phyloP scores from a whole-genome alignment of 1,140 invertebrate species.

The Babylonia areolata region DNA sequence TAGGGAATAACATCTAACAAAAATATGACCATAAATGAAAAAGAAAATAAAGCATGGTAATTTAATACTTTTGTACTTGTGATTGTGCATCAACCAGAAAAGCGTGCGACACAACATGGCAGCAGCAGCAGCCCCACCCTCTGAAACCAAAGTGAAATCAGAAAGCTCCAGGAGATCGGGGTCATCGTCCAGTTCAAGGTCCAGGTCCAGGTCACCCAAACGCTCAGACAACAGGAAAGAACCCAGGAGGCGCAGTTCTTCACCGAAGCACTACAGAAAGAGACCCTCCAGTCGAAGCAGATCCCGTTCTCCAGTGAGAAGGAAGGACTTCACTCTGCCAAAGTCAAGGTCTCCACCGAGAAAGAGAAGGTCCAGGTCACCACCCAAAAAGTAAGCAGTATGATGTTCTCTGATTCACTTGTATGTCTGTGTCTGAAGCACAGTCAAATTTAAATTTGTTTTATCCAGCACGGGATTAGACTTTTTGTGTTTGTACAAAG shows the following conservation, averaged over 20 bases:
- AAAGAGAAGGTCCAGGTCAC: conserved; percentile 36
- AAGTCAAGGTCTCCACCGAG: conserved; percentile 9
- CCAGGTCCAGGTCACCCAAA: conserved; percentile 52
- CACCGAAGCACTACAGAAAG: neutral
- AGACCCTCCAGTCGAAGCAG: neutral
- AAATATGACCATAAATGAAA: no score
- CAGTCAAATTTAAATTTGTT: no score
- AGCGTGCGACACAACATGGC: conserved; percentile 15
- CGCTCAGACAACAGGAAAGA: conserved; percentile 3
- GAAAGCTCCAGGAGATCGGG: neutral
- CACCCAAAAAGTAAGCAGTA: conserved; percentile 33
- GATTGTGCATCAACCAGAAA: conserved; percentile 7
- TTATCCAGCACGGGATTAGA: no score
- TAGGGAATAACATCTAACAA: no score
- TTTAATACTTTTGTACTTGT: neutral
- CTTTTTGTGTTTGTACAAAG: no score
- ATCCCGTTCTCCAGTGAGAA: neutral
- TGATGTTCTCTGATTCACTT: no score
- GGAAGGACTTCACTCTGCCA: neutral
- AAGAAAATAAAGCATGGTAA: no score
- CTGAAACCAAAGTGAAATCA: conserved; percentile 5
- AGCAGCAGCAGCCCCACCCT: neutral
- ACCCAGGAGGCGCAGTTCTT: neutral
- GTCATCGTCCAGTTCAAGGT: neutral
- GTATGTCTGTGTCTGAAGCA: no score